Conservation (phyloP, 2,113 vertebrate species). For the Acrocephalus arundinaceus region DNA sequence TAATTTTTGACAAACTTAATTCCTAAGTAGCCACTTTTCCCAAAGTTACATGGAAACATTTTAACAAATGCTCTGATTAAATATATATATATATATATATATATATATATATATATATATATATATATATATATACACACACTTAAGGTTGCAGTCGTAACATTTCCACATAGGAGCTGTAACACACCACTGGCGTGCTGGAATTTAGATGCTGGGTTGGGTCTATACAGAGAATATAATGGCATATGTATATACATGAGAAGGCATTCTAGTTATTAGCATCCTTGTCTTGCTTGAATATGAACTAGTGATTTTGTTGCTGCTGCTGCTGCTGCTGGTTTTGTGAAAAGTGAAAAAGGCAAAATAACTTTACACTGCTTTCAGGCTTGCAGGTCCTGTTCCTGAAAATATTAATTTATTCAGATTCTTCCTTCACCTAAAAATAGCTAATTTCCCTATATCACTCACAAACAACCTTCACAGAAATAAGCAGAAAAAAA, state of each 20-base stretch:
- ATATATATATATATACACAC: too few species aligned
- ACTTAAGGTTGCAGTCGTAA: neutral
- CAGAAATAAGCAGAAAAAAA: neutral
- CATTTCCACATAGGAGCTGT: neutral
- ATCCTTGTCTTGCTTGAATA: neutral
- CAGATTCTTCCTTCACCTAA: neutral
- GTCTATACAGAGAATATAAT: neutral
- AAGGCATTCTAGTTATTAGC: neutral
- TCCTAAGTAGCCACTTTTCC: neutral
- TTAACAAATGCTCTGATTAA: neutral
- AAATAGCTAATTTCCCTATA: neutral
- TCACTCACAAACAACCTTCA: neutral
- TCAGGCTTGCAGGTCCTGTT: neutral
- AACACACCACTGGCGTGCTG: neutral
- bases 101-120: too few species aligned
- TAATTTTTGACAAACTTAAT: neutral
- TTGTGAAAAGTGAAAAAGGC: neutral
- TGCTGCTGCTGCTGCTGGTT: neutral
- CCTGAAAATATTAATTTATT: neutral
- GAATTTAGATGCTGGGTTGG: neutral
- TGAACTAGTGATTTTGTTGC: neutral
- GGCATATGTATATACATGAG: neutral
- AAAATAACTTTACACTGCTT: neutral
- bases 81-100: too few species aligned
- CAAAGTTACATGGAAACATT: neutral